Evolutionary conservation across 2,888 invertebrate species (phyloP), one percentile per base, ranked within the genome.

Genomic region (Stictocephala bisonia): DNA sequence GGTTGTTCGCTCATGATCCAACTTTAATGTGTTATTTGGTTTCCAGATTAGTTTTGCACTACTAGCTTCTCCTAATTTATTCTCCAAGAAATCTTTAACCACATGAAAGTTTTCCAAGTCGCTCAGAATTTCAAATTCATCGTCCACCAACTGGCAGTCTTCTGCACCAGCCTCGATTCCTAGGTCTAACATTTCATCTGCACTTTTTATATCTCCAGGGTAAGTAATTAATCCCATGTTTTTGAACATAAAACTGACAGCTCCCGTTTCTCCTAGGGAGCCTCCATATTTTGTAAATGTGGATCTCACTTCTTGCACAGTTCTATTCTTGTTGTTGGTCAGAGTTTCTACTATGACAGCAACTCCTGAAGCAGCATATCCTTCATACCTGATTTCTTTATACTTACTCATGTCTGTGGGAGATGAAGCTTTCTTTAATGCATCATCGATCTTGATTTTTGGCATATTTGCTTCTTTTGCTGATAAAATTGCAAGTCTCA

Each of bases 21-120:
- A 35, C 4, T 31, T 22, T 15, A 40, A 3, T 1, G 22, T 20
- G n/a, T 22, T 60, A 27, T 20, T 35, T 11, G 60, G 60, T 15
- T 60, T 60, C 60, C 60, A 60, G 31, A 60, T 60, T 40, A 60
- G 40, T 24, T 60, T 60, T 3, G 60, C 60, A 60, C 60, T 60
- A 22, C 22, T 60, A 2, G 60, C 60, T 35, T 60, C 60, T 20
- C 60, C 60, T 3, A 60, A 3, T 9, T 60, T 60, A 22, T 60
- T 60, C 40, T 60, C 60, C 4, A 60, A 24, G n/a, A 40, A 60
- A 9, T 60, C 60, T 22, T 24, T 60, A 22, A 60, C 60, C n/a
- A 35, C 22, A 13, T 60, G 60, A 20, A 60, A 40, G 13, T 60
- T 60, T 13, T 60, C 60, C 31, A 35, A 29, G 22, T 31, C 6